phyloP scores from a whole-genome alignment of 1,140 invertebrate species.

The Ostrea denselamellosa region DNA sequence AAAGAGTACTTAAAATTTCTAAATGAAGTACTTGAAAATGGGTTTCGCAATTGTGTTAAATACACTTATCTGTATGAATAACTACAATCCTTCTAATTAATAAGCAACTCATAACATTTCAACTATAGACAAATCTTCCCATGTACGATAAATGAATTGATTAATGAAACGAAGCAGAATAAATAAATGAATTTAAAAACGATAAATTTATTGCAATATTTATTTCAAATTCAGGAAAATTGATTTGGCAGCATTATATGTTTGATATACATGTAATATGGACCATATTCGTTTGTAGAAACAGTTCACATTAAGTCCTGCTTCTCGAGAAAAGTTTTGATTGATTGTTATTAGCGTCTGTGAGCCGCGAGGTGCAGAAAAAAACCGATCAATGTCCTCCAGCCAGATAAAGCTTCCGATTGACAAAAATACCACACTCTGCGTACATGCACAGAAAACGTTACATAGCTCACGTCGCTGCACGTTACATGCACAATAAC shows the following conservation, averaged over 20 bases:
- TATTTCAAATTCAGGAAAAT: no score
- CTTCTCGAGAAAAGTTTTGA: background rate
- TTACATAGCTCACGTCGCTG: conserved; percentile 18
- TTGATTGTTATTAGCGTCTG: background rate
- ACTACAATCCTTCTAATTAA: no score
- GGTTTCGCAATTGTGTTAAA: background rate
- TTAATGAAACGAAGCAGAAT: no score
- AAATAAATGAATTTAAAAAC: no score
- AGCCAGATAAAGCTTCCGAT: background rate
- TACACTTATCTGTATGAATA: background rate
- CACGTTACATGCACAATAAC: background rate
- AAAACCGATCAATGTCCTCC: background rate
- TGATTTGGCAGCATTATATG: no score
- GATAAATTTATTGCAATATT: no score
- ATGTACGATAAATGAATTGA: no score
- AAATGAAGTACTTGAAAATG: conserved; percentile 1
- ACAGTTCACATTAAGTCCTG: background rate
- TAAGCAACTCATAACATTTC: no score
- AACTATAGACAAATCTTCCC: no score
- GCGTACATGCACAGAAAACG: conserved; percentile 23
- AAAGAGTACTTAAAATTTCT: background rate
- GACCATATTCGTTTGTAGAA: no score
- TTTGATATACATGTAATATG: no score
- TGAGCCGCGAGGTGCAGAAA: background rate
- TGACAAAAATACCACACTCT: conserved; percentile 30